phyloP scores from a whole-genome alignment of 2,113 vertebrate species.

The Platichthys flesus region DNA sequence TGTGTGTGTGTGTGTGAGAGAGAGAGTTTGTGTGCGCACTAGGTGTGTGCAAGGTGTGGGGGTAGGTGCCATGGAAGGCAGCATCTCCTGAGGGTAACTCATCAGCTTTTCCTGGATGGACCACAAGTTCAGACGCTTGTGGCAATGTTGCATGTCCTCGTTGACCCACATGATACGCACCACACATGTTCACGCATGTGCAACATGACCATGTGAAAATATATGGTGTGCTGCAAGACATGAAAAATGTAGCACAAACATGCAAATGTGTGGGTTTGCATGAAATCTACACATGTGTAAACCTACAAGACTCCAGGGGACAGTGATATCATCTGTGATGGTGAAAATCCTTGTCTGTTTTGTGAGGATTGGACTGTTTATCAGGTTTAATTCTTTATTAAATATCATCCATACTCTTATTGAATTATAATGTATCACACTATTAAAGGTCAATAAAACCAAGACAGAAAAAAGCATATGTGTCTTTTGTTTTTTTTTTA shows the following conservation, averaged over 20 bases:
- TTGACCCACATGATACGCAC: conserved; percentile 67
- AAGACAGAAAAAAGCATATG: no score
- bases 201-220: neutral
- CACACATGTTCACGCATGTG: conserved; percentile 21
- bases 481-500: no score
- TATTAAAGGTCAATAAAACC: no score
- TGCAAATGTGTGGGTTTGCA: neutral
- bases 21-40: conserved; percentile 22
- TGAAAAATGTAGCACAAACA: neutral
- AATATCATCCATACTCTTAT: no score
- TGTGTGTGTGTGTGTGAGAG: conserved; percentile 11
- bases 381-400: no score
- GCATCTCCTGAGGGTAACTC: conserved; percentile 72
- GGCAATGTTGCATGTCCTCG: conserved; percentile 64
- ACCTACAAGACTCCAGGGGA: neutral
- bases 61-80: conserved; percentile 64
- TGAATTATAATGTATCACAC: no score
- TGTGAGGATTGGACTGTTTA: neutral
- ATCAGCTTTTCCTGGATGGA: conserved; percentile 75
- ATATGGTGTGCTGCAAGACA: neutral
- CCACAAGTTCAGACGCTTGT: conserved; percentile 68
- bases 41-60: conserved; percentile 60
- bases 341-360: neutral
- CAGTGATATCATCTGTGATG: neutral
- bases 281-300: neutral